Percentiles rank a stretch among this genome's conserved stretches.
Evolutionary conservation across 2,888 invertebrate genomes (phyloP).

Genomic region (Campoplex nolae): DNA sequence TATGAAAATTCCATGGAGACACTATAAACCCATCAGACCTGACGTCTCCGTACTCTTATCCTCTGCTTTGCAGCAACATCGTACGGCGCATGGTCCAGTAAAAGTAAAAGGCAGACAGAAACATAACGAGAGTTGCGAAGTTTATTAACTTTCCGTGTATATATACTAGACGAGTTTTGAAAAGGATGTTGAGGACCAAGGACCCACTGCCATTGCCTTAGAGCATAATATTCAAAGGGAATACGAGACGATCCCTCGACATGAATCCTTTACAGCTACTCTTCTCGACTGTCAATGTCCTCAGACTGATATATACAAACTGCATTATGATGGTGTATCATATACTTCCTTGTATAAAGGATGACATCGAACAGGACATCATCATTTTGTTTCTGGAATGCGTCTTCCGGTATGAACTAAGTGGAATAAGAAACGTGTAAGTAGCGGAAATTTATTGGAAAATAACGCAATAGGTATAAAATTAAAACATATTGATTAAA

Average conservation of each 20-base stretch:
- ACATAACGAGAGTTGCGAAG: conserved; percentile 21
- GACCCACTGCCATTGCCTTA: conserved; percentile 62
- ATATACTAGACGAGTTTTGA: conserved; percentile 71
- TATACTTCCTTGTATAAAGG: conserved; percentile 1
- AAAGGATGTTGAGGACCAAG: conserved; percentile 67
- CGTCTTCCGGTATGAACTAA: not conserved
- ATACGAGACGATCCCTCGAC: conserved; percentile 73
- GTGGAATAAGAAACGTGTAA: not conserved
- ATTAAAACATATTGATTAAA: not conserved
- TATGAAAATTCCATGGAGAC: conserved; percentile 71
- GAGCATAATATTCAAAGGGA: conserved; percentile 81
- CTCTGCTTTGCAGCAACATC: conserved; percentile 69
- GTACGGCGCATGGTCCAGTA: conserved; percentile 67
- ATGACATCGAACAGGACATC: conserved; percentile 3
- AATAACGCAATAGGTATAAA: too few relatives aligned
- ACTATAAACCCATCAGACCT: conserved; percentile 55
- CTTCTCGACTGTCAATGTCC: conserved; percentile 58
- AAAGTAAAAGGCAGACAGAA: conserved; percentile 67
- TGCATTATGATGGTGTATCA: conserved; percentile 47
- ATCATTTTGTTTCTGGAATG: not conserved
- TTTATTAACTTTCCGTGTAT: conserved; percentile 46
- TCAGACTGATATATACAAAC: conserved; percentile 53
- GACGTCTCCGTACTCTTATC: conserved; percentile 60
- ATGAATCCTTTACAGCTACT: conserved; percentile 77
- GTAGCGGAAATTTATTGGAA: too few relatives aligned